Conservation (phyloP, 1,140 invertebrate species). For the Ceratoteleas bidentatus region DNA sequence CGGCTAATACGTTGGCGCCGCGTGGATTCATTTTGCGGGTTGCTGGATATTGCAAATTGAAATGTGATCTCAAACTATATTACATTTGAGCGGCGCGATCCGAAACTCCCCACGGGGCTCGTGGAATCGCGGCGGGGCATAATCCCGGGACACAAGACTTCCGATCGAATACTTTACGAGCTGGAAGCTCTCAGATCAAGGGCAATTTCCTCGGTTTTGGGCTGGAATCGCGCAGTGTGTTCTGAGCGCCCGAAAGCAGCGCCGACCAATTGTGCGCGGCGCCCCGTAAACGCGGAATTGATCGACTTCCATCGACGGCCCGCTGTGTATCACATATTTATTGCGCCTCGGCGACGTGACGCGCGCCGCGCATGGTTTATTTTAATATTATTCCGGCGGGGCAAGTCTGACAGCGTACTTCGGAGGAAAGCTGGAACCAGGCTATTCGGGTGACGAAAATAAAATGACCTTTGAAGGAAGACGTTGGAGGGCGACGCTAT, state of each 20-base stretch:
- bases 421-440: not conserved
- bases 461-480: not conserved
- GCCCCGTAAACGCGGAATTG: slow-evolving; percentile 55
- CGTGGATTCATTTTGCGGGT: slow-evolving; percentile 51
- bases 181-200: slow-evolving; percentile 63
- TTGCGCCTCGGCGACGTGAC: slow-evolving; percentile 24
- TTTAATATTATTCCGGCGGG: slow-evolving; percentile 38
- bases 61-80: slow-evolving; percentile 64
- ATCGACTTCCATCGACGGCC: slow-evolving; percentile 38
- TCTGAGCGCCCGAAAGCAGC: slow-evolving; percentile 45
- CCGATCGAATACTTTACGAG: slow-evolving; percentile 64
- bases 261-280: slow-evolving; percentile 42
- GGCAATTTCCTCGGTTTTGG: slow-evolving; percentile 65
- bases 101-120: slow-evolving; percentile 56
- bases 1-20: slow-evolving; percentile 24
- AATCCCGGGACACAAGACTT: slow-evolving; percentile 63
- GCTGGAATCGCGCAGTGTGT: slow-evolving; percentile 60
- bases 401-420: not conserved
- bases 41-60: slow-evolving; percentile 65
- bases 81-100: slow-evolving; percentile 53
- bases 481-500: too few species aligned
- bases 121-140: slow-evolving; percentile 52
- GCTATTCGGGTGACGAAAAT: not conserved
- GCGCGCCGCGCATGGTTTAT: slow-evolving; percentile 16
- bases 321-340: slow-evolving; percentile 47